A percentile compares a stretch with the other conserved stretches of the same genome.
phyloP scores from a whole-genome alignment of 2,797 vertebrate species.

The Enteromius mattozi region DNA sequence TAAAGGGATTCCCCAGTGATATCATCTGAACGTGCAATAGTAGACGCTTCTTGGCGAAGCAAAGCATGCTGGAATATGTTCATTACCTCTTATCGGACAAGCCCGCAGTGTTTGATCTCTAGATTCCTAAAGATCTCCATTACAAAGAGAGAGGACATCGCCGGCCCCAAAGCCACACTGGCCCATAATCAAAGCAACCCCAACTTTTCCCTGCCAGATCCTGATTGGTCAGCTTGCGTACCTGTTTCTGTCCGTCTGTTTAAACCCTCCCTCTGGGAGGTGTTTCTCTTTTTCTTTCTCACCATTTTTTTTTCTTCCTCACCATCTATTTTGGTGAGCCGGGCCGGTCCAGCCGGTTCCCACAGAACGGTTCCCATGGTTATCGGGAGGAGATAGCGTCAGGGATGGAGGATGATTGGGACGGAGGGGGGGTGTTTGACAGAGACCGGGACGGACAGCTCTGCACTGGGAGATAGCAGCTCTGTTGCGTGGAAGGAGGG shows the following conservation, averaged over 20 bases:
- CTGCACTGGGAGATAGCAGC: conserved; percentile 78
- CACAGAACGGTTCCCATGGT: conserved; percentile 86
- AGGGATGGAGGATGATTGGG: conserved; percentile 60
- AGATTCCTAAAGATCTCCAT: conserved; percentile 13
- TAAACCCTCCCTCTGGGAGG: conserved; percentile 27
- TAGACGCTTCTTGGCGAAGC: background rate
- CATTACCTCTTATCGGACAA: conserved; percentile 7
- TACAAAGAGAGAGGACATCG: conserved; percentile 34
- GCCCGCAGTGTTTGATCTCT: conserved; percentile 10
- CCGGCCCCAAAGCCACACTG: conserved; percentile 72
- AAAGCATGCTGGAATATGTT: conserved; percentile 28
- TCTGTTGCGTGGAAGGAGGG: conserved; percentile 63
- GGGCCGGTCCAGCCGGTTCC: conserved; percentile 75
- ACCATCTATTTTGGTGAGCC: conserved; percentile 81
- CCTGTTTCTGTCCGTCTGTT: conserved; percentile 67
- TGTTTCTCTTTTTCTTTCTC: conserved; percentile 41
- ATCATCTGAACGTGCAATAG: conserved; percentile 15
- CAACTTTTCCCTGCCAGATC: conserved; percentile 10
- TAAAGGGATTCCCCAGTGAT: conserved; percentile 38
- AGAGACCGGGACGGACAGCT: conserved; percentile 78
- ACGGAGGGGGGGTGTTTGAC: conserved; percentile 69
- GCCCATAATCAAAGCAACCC: conserved; percentile 58
- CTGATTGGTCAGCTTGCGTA: conserved; percentile 56
- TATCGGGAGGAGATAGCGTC: conserved; percentile 80
- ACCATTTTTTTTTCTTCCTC: conserved; percentile 16